Percentiles rank a stretch among this genome's conserved stretches.
Conservation (phyloP, 2,113 vertebrate species). For the Trinectes maculatus region DNA sequence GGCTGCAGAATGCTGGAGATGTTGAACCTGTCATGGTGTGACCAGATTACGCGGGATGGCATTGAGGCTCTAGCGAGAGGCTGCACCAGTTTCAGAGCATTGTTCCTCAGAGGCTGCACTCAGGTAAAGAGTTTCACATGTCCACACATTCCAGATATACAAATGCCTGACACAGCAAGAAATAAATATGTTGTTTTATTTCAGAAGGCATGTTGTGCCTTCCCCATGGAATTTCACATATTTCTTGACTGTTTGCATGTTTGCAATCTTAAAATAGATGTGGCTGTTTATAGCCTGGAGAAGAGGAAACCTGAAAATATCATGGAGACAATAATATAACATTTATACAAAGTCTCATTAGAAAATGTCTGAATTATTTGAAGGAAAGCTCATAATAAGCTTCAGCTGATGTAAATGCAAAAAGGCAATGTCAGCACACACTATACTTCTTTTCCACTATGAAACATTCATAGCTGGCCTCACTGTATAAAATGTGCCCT, state of each 20-base stretch:
- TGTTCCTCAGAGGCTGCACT: slow-evolving; percentile 93
- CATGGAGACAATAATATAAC: too few species aligned
- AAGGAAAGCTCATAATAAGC: background rate
- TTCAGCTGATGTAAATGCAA: background rate
- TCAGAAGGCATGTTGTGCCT: too few species aligned
- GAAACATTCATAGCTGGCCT: background rate
- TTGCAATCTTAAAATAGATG: too few species aligned
- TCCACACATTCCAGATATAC: background rate
- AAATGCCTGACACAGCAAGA: background rate
- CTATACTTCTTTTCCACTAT: background rate
- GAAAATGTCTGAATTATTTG: too few species aligned
- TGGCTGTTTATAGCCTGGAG: background rate
- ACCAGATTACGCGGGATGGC: slow-evolving; percentile 93
- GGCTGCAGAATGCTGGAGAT: slow-evolving; percentile 92
- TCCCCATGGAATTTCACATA: too few species aligned
- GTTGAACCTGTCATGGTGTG: slow-evolving; percentile 94
- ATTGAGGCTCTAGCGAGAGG: slow-evolving; percentile 92
- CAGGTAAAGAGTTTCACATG: slow-evolving; percentile 84
- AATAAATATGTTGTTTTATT: background rate
- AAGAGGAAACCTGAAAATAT: too few species aligned
- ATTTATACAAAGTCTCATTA: too few species aligned
- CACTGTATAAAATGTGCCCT: slow-evolving; percentile 3
- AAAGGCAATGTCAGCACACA: background rate
- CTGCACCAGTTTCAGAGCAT: slow-evolving; percentile 86
- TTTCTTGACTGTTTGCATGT: too few species aligned